Conservation (phyloP, 2,113 vertebrate species). For the Gadus chalcogrammus region DNA sequence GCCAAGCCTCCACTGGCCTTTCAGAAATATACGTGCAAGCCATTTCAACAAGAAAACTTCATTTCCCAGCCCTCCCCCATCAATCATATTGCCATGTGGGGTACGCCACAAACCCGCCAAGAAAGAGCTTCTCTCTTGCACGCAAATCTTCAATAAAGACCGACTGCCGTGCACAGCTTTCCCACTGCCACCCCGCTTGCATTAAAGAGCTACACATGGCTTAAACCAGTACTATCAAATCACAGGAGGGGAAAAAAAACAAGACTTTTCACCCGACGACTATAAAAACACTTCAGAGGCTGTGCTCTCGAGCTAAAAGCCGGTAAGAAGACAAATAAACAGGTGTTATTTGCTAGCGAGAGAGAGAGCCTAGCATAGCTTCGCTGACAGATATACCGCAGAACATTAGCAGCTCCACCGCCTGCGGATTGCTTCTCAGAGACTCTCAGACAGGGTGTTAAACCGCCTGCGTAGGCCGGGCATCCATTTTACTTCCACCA, state of each 20-base stretch:
- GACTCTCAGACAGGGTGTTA: no score
- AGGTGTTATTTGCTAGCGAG: no score
- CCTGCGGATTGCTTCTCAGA: no score
- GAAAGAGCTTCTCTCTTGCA: slow-evolving; percentile 49
- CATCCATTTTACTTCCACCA: no score
- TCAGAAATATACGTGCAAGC: slow-evolving; percentile 63
- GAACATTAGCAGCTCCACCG: no score
- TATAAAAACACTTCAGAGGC: no score
- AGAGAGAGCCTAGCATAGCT: slow-evolving; percentile 24
- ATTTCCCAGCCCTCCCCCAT: slow-evolving; percentile 61
- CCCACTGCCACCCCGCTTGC: slow-evolving; percentile 42
- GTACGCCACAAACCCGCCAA: slow-evolving; percentile 53
- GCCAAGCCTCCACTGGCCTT: slow-evolving; percentile 57
- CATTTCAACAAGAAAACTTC: slow-evolving; percentile 65
- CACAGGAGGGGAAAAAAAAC: no score
- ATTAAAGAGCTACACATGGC: slow-evolving; percentile 43
- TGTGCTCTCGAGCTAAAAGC: no score
- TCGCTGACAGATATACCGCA: slow-evolving; percentile 21
- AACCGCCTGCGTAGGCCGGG: no score
- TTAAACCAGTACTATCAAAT: no score
- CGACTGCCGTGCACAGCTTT: slow-evolving; percentile 59
- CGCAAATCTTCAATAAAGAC: slow-evolving; percentile 69
- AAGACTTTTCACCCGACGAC: no score
- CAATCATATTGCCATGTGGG: slow-evolving; percentile 62
- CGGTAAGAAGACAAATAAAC: no score